phyloP scores from a whole-genome alignment of 2,113 vertebrate genomes.

The Agelaius phoeniceus region DNA sequence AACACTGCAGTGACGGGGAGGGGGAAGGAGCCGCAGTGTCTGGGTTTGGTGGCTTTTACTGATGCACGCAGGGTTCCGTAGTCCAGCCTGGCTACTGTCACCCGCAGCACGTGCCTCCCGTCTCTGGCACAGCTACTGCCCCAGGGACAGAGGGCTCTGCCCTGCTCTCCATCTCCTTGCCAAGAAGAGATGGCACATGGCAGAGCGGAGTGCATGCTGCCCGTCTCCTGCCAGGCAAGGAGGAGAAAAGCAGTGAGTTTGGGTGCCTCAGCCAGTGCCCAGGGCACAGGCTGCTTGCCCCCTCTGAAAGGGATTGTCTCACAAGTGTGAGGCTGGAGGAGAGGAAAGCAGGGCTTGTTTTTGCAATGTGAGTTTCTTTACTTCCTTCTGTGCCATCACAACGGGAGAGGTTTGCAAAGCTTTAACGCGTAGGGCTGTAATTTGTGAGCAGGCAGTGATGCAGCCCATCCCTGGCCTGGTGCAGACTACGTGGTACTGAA shows the following conservation, averaged over 20 bases:
- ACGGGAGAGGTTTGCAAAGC: not conserved
- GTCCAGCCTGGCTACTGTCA: not conserved
- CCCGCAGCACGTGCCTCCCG: fast-evolving
- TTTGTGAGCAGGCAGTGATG: not conserved
- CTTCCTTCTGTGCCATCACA: not conserved
- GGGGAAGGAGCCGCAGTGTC: not conserved
- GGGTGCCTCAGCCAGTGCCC: no score
- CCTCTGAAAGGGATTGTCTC: not conserved
- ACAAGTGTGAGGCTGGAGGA: not conserved
- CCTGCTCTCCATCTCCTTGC: not conserved
- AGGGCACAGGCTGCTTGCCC: not conserved
- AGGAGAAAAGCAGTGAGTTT: not conserved
- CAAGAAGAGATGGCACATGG: not conserved
- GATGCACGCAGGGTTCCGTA: fast-evolving
- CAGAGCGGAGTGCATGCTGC: fast-evolving
- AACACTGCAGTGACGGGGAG: fast-evolving
- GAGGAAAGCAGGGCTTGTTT: not conserved
- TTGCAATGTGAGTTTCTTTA: not conserved
- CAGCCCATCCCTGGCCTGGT: not conserved
- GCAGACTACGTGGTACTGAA: not conserved
- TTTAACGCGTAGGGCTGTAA: fast-evolving
- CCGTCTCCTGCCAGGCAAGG: not conserved
- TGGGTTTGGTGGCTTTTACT: fast-evolving
- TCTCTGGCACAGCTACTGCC: not conserved
- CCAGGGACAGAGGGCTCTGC: not conserved